These are phyloP conservation scores for Lottia gigantea DNA, from an alignment of 2,888 invertebrate genomes.

Conservation along the genomic window DNA sequence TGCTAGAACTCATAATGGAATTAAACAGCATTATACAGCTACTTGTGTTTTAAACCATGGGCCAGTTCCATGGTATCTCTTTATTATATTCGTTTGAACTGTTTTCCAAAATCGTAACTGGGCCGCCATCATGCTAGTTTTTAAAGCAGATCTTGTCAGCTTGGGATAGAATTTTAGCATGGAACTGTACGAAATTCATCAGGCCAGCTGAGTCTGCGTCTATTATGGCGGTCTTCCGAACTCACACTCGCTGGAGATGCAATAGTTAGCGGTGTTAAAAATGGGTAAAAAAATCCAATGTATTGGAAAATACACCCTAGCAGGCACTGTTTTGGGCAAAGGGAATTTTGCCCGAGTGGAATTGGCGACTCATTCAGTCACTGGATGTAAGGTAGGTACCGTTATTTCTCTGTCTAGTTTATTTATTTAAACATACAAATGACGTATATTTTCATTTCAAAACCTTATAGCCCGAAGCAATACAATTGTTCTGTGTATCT, in stretches of 20 bases:
- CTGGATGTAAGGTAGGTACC: conserved; percentile 76
- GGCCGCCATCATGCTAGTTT: conserved; percentile 21
- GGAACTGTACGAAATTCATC: conserved; percentile 1
- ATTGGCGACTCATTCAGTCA: conserved; percentile 78
- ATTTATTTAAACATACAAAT: no score
- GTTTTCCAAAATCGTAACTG: neutral
- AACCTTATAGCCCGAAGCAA: no score
- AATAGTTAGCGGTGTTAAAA: conserved; percentile 22
- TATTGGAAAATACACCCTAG: conserved; percentile 79
- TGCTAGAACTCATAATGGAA: neutral
- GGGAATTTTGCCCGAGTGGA: conserved; percentile 83
- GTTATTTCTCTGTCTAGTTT: neutral
- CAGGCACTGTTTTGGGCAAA: conserved; percentile 78
- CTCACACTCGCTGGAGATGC: conserved; percentile 16
- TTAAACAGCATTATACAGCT: neutral
- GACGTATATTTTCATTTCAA: no score
- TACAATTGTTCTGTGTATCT: no score
- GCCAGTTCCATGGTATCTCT: no score
- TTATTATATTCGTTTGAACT: no score
- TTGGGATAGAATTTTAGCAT: neutral
- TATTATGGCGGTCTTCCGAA: conserved; percentile 16
- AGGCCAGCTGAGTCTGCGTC: conserved; percentile 9
- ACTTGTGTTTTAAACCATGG: no score
- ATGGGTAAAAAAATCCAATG: conserved; percentile 69
- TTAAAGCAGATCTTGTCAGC: neutral